Percentiles rank a stretch among this genome's conserved stretches.
Conservation (phyloP, 1,140 invertebrate genomes). For the Scaptomyza graminum region DNA sequence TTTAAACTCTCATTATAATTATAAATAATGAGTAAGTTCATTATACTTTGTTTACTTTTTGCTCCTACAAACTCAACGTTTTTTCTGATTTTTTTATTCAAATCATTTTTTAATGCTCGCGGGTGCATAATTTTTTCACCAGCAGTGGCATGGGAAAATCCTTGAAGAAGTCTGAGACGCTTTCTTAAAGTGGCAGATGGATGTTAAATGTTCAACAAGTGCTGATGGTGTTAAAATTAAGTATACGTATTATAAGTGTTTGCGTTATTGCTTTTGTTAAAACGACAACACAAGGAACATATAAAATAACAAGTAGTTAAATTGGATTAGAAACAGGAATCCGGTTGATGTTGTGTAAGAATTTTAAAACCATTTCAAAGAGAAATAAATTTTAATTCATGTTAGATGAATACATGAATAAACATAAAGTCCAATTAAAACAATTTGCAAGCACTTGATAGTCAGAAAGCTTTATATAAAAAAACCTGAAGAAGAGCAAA, state of each 20-base stretch:
- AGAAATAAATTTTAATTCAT: not conserved
- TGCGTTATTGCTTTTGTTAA: constrained; percentile 9
- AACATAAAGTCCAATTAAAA: not conserved
- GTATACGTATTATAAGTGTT: constrained; percentile 34
- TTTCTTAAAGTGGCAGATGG: constrained; percentile 39
- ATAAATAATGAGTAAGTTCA: constrained; percentile 8
- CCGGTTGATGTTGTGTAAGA: not conserved
- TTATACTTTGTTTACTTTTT: constrained; percentile 34
- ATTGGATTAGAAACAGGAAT: constrained; percentile 9
- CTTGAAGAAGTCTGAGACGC: constrained; percentile 33
- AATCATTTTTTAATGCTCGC: constrained; percentile 49
- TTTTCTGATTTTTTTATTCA: constrained; percentile 31
- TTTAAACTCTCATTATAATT: no score
- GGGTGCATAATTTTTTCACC: constrained; percentile 63
- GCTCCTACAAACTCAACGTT: constrained; percentile 11
- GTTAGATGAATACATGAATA: no score
- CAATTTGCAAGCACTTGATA: constrained; percentile 4
- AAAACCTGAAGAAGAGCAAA: constrained; percentile 24
- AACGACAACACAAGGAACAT: constrained; percentile 8
- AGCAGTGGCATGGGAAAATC: constrained; percentile 26
- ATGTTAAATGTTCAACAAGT: constrained; percentile 24
- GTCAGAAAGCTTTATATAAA: not conserved
- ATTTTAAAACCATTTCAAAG: no score
- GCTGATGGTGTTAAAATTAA: constrained; percentile 28
- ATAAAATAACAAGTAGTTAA: constrained; percentile 31